phyloP scores from a whole-genome alignment of 2,797 vertebrate species.

The Nannoperca australis region DNA sequence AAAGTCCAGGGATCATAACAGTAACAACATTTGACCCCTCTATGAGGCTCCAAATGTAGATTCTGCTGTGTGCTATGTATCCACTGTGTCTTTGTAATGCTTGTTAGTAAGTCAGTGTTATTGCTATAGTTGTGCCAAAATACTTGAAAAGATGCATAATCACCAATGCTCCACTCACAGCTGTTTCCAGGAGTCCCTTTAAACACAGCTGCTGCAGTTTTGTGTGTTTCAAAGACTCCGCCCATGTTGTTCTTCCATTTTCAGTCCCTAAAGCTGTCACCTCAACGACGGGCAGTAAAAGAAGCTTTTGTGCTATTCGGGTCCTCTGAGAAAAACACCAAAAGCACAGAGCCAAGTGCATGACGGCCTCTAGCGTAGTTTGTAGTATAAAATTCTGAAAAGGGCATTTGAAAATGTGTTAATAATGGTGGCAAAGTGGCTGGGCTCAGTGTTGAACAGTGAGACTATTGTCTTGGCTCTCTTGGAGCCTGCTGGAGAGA shows the following conservation, averaged over 20 bases:
- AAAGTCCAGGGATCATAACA: not conserved
- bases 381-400: slow-evolving; percentile 77
- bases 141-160: slow-evolving; percentile 82
- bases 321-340: slow-evolving; percentile 61
- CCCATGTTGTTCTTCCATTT: slow-evolving; percentile 73
- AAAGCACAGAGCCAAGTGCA: slow-evolving; percentile 66
- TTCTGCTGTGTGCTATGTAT: slow-evolving; percentile 44
- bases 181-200: slow-evolving; percentile 86
- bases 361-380: slow-evolving; percentile 70
- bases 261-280: slow-evolving; percentile 83
- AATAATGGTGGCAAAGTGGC: slow-evolving; percentile 83
- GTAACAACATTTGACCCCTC: slow-evolving; percentile 2
- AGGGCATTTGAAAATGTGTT: slow-evolving; percentile 84
- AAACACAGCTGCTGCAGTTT: slow-evolving; percentile 82
- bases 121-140: slow-evolving; percentile 79
- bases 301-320: slow-evolving; percentile 63
- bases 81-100: slow-evolving; percentile 73
- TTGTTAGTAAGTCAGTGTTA: slow-evolving; percentile 75
- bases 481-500: slow-evolving; percentile 82
- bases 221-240: slow-evolving; percentile 74
- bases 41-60: slow-evolving; percentile 16
- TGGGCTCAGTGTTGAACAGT: slow-evolving; percentile 80
- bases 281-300: slow-evolving; percentile 80
- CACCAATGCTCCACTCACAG: slow-evolving; percentile 73
- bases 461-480: slow-evolving; percentile 86